Base-by-base conservation (phyloP, 2,113 vertebrate species). In the Bos indicus region DNA sequence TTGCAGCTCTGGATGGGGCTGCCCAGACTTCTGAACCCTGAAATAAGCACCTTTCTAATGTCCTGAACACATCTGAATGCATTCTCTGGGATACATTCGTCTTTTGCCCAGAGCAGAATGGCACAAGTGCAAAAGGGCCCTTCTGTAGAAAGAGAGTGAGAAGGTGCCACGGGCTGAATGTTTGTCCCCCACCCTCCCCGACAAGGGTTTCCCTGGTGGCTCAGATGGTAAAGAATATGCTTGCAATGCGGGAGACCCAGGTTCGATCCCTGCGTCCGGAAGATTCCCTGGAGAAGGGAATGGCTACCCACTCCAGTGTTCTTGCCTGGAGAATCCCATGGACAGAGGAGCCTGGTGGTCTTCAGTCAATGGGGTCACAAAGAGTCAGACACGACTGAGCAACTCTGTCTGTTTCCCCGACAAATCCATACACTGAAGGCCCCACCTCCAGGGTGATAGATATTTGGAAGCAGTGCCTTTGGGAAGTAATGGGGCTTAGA, bases 101-200 rank as follows among this genome's bases (percentile, higher is more conserved):
- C 80, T 97, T 94, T 93, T 97, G 95, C 95, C 33, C 43, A 77
- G 33, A 84, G 5, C 7, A 91, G 92, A 97, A 85, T 11, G 88
- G 52, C 43, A 56, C 23, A 95, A 96, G 62, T 28, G 16, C 60
- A 83, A 91, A 83, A 60, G 52, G 0, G 0, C 4, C 0, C 7
- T 14, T 60, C 93, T 90, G 52, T 0, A 0, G 51, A 88, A 98
- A 21, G 86, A 95, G 97, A 92, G 97, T 83, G 78, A 93, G 54
- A 64, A 85, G 6, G 25, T 71, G 4, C 0, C 43, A 93, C 1
- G 15, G 62, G 74, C 9, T 46, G 21, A 96, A 89, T 54, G 48
- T 36, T 17, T 84, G 30, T 51, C 13, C 16, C 48, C 48, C 25
- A 25, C 19, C 33, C n/a, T 5, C 21, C 51, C 33, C 2, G 0